Conservation (phyloP, 2,888 invertebrate genomes). For the Morpho helenor region DNA sequence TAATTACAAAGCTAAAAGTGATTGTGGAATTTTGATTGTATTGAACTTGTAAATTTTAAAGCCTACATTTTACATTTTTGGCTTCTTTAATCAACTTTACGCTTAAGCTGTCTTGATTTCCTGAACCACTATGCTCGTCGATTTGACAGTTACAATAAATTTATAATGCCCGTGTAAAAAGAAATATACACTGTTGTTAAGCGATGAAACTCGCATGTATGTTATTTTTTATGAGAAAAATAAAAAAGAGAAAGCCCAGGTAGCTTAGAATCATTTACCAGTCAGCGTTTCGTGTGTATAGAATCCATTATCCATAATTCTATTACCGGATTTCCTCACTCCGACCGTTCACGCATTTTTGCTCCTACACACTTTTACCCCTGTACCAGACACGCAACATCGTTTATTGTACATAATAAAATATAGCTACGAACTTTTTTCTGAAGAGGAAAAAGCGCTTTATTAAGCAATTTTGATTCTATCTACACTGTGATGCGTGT, state of each 20-base stretch:
- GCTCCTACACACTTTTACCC: conserved; percentile 16
- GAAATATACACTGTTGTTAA: too few species aligned
- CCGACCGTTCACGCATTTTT: conserved; percentile 19
- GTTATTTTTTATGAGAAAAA: neutral
- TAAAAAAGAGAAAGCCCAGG: neutral
- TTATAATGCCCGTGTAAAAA: too few species aligned
- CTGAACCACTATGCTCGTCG: too few species aligned
- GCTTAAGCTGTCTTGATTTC: too few species aligned
- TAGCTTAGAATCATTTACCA: conserved; percentile 12
- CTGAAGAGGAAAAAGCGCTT: conserved; percentile 11
- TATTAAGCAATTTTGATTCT: conserved; percentile 11
- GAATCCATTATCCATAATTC: conserved; percentile 23
- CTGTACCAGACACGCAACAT: conserved; percentile 17
- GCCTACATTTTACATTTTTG: too few species aligned
- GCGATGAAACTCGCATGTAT: too few species aligned
- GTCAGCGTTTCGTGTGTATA: conserved; percentile 14
- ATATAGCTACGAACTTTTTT: conserved; percentile 6
- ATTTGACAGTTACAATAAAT: too few species aligned
- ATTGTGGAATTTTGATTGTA: too few species aligned
- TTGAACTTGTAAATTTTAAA: too few species aligned
- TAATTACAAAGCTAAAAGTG: too few species aligned
- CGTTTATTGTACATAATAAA: conserved; percentile 13
- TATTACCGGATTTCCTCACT: conserved; percentile 24
- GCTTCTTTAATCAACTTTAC: too few species aligned
- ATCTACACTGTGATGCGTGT: neutral